Evolutionary conservation across 2,113 vertebrate species (phyloP), one percentile per base, ranked within the genome.

Genomic region (Aegithalos caudatus): DNA sequence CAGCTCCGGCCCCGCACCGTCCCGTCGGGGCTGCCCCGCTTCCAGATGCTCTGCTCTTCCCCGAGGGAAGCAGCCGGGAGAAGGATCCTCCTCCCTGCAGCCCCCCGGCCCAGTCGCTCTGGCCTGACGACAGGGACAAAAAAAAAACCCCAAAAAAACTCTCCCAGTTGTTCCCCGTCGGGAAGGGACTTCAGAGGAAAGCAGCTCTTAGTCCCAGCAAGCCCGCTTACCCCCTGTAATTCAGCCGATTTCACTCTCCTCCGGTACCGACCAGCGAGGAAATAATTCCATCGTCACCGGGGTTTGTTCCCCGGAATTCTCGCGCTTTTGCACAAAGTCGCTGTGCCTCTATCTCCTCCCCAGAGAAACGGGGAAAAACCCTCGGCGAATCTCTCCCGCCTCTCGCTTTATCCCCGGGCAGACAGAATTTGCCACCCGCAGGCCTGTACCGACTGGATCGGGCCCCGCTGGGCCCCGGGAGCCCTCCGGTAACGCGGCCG

Each of bases 381-480:
- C 24, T 31, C 7, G 3, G 35, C 5, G 9, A 21, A 6, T 54
- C 20, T 66, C 61, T 0, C 24, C 37, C 11, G 6, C 50, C 4
- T 5, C 72, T 60, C 12, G 2, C 19, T 70, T 29, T 56, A 31
- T 73, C 29, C 31, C 10, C 7, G 38, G 51, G 11, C 9, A 10
- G 54, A 22, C 67, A 13, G 67, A 67, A 37, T 37, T 61, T 48
- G n/a, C n/a, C 15, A 1, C 51, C 28, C 8, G 4, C 53, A 50
- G 94, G 86, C 65, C 47, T 85, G 9, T 28, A 3, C 56, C 19
- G 31, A 2, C 28, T 1, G 91, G 61, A 76, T 91, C 57, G 18
- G 82, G 51, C 82, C 60, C 79, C 19, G 21, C 18, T 44, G 20
- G 22, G 82, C 7, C 20, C 61, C 76, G 24, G 61, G 77, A 93